Percentiles rank a stretch among this genome's conserved stretches.
Evolutionary conservation across 1,140 invertebrate genomes (phyloP).

Genomic region (Cheumatopsyche charites): DNA sequence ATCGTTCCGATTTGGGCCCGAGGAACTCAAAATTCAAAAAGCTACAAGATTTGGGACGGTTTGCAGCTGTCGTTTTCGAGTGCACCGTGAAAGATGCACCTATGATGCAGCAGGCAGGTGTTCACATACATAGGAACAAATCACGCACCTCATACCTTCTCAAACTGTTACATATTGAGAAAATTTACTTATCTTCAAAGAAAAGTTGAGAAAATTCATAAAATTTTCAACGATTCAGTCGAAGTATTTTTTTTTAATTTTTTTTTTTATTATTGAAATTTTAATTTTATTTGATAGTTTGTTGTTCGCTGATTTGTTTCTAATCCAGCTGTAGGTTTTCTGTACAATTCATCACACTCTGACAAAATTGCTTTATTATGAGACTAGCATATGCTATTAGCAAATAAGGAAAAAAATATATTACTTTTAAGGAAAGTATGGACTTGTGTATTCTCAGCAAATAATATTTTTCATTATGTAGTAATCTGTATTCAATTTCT

Average conservation of each 20-base stretch:
- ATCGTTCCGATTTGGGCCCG: too few relatives aligned
- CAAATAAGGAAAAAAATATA: neutral
- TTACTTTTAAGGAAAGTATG: neutral
- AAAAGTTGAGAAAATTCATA: neutral
- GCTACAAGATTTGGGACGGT: slow-evolving; percentile 25
- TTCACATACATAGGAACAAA: neutral
- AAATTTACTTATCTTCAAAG: neutral
- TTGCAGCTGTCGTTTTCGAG: slow-evolving; percentile 22
- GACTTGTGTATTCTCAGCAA: neutral
- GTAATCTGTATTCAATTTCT: neutral
- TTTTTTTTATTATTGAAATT: too few relatives aligned
- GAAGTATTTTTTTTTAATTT: neutral
- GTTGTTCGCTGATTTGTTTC: neutral
- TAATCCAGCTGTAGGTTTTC: neutral
- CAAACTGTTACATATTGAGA: neutral
- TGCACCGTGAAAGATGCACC: slow-evolving; percentile 3
- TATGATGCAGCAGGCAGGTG: slow-evolving; percentile 2
- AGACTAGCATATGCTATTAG: neutral
- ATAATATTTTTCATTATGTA: neutral
- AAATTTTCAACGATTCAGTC: neutral
- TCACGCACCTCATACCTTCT: neutral
- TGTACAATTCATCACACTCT: neutral
- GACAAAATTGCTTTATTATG: slow-evolving; percentile 16
- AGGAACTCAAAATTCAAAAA: neutral
- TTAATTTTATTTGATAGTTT: neutral